A percentile compares a stretch with the other conserved stretches of the same genome.
These are phyloP conservation scores for Acromyrmex echinatior DNA, from an alignment of 1,140 invertebrate species.

Conservation along the genomic window DNA sequence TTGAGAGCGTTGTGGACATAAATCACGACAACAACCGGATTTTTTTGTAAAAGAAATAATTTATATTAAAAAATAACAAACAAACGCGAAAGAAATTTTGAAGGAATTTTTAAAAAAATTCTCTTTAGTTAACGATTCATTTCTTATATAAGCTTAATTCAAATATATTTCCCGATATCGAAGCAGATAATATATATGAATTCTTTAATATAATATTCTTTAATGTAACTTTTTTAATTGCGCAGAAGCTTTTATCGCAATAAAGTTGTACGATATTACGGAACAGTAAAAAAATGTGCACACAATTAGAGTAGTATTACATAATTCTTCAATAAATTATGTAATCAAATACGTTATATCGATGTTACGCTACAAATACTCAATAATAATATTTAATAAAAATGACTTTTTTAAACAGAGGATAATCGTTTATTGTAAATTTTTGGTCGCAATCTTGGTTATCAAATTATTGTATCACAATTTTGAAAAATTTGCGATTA, in stretches of 20 bases:
- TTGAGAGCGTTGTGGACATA: constrained; percentile 13
- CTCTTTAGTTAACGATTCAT: constrained; percentile 7
- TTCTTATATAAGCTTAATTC: not conserved
- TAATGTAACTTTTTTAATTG: constrained; percentile 5
- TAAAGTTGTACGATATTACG: not conserved
- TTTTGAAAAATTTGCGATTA: no score
- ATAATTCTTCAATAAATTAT: constrained; percentile 19
- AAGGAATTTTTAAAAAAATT: constrained; percentile 27
- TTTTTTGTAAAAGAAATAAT: constrained; percentile 25
- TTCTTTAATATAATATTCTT: not conserved
- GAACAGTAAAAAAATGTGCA: no score
- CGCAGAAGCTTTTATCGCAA: not conserved
- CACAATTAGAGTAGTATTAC: not conserved
- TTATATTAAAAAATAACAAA: constrained; percentile 21
- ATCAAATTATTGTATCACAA: no score
- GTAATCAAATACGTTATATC: not conserved
- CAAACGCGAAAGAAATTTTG: not conserved
- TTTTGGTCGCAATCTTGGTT: no score
- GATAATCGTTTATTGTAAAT: no score
- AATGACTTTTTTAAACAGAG: no score
- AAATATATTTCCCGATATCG: not conserved
- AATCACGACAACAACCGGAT: constrained; percentile 14
- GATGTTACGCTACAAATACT: not conserved
- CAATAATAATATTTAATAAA: not conserved
- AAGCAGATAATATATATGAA: not conserved